A percentile compares a stretch with the other conserved stretches of the same genome.
phyloP scores from a whole-genome alignment of 2,888 invertebrate species.

The Oeneis ivallda region DNA sequence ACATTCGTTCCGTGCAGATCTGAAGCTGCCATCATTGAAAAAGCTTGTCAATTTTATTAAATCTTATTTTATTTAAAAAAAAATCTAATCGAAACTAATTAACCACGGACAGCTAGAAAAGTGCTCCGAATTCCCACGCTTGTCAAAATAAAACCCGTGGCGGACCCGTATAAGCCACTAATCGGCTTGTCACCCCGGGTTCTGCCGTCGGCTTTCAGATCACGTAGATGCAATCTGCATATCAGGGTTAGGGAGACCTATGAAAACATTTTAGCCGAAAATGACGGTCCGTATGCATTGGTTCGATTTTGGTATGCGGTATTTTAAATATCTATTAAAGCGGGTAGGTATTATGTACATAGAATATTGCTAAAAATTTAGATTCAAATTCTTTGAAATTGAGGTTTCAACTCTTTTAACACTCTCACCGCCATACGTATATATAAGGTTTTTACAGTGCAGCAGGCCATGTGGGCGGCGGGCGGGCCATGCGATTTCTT shows the following conservation, averaged over 20 bases:
- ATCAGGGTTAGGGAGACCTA: conserved; percentile 55
- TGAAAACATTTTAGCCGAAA: conserved; percentile 49
- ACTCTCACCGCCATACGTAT: no score
- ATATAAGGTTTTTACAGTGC: no score
- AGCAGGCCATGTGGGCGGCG: no score
- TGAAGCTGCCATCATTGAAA: no score
- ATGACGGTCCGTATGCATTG: conserved; percentile 23
- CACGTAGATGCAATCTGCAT: conserved; percentile 78
- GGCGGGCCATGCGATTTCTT: no score
- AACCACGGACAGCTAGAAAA: conserved; percentile 7
- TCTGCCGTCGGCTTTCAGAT: conserved; percentile 66
- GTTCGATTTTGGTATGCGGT: not conserved
- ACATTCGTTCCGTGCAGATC: no score
- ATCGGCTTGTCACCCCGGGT: conserved; percentile 72
- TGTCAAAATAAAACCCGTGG: conserved; percentile 11
- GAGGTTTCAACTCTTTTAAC: no score
- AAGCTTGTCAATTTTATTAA: no score
- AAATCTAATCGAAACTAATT: not conserved
- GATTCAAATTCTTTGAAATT: no score
- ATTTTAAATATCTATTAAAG: not conserved
- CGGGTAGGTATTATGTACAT: no score
- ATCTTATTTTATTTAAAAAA: no score
- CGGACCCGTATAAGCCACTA: conserved; percentile 53
- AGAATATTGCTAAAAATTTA: no score
- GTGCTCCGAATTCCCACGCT: conserved; percentile 13